A percentile compares a stretch with the other conserved stretches of the same genome.
Evolutionary conservation across 1,140 invertebrate genomes (phyloP).

Genomic region (Diabrotica virgifera): DNA sequence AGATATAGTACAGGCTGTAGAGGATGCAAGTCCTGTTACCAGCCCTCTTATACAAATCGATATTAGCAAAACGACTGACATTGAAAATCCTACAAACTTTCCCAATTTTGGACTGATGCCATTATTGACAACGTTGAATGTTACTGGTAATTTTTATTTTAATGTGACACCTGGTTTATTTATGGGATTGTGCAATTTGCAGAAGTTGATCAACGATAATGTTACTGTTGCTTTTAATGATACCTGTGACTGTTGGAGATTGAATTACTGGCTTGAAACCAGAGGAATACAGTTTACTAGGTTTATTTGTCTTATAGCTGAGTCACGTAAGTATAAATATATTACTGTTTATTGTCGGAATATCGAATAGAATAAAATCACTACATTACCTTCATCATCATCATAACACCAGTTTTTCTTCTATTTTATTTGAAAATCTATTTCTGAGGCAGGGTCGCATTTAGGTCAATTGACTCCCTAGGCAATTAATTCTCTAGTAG

Average conservation of each 20-base stretch:
- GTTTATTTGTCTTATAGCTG: constrained; percentile 29
- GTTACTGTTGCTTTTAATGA: constrained; percentile 27
- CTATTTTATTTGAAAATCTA: too few species aligned
- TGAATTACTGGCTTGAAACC: constrained; percentile 33
- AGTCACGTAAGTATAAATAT: constrained; percentile 25
- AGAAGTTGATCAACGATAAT: constrained; percentile 32
- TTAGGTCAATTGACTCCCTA: too few species aligned
- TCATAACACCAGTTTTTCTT: too few species aligned
- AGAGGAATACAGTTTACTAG: constrained; percentile 29
- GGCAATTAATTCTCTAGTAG: too few species aligned
- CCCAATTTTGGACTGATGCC: constrained; percentile 36
- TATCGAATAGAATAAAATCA: too few species aligned
- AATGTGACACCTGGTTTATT: constrained; percentile 29
- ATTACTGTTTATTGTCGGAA: too few species aligned
- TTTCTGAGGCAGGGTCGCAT: too few species aligned
- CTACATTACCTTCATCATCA: too few species aligned
- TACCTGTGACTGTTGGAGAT: constrained; percentile 36
- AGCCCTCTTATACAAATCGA: constrained; percentile 36
- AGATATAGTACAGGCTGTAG: constrained; percentile 33
- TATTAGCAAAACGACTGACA: constrained; percentile 32
- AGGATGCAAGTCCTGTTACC: constrained; percentile 30
- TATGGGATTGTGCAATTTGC: constrained; percentile 35
- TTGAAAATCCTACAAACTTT: constrained; percentile 25
- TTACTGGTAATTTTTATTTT: constrained; percentile 27
- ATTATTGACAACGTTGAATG: constrained; percentile 29